Evolutionary conservation across 2,797 vertebrate genomes (phyloP).

Genomic region (Oreochromis grahami): DNA sequence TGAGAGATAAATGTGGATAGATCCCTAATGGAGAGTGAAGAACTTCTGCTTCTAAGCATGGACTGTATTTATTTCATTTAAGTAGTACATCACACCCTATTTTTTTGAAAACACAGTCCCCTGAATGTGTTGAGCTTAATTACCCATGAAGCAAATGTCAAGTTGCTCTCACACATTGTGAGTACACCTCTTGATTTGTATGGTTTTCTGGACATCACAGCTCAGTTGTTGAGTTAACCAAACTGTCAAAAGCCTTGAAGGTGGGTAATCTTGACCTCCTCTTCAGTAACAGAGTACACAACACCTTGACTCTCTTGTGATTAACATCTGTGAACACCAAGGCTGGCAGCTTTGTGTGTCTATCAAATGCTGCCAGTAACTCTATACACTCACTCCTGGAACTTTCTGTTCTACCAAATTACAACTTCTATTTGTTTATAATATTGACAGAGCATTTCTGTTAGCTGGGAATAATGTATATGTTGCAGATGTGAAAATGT

Average conservation of each 20-base stretch:
- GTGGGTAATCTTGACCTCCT: conserved; percentile 40
- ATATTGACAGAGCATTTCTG: neutral
- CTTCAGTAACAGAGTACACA: conserved; percentile 23
- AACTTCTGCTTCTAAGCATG: neutral
- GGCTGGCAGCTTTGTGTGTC: conserved; percentile 16
- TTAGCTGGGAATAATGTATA: neutral
- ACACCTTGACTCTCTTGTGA: conserved; percentile 52
- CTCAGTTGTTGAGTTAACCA: neutral
- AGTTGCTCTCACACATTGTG: conserved; percentile 28
- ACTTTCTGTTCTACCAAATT: neutral
- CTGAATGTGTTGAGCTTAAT: conserved; percentile 24
- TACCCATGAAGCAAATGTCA: conserved; percentile 42
- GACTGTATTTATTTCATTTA: neutral
- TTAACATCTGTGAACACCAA: conserved; percentile 42
- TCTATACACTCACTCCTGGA: neutral
- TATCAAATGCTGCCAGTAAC: neutral
- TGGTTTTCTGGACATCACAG: neutral
- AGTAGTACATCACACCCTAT: neutral
- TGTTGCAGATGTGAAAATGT: neutral
- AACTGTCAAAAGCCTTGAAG: conserved; percentile 35
- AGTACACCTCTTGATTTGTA: neutral
- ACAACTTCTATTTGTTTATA: neutral
- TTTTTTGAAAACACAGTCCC: neutral
- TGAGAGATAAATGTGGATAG: neutral
- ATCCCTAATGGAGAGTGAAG: neutral